Percentiles rank a stretch among this genome's conserved stretches.
Conservation (phyloP, 2,113 vertebrate genomes). For the Melozone crissalis region DNA sequence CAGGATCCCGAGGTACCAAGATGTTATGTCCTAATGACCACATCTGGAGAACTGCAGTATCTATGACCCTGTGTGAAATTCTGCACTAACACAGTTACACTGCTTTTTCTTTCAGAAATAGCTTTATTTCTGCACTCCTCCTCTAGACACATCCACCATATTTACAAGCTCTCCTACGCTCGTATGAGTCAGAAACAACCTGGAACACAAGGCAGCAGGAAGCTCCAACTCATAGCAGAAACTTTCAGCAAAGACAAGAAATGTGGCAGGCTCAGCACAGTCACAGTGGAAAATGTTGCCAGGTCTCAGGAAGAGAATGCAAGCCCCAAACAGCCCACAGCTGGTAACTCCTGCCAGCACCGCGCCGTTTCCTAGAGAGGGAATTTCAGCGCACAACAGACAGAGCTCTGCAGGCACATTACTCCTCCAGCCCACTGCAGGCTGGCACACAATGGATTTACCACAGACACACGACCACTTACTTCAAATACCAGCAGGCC, state of each 20-base stretch:
- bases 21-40: not conserved
- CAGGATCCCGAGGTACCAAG: not conserved
- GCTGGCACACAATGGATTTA: not conserved
- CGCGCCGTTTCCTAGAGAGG: fast-evolving
- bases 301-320: not conserved
- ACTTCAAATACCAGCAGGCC: not conserved
- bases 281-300: not conserved
- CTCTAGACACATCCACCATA: not conserved
- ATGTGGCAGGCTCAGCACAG: not conserved
- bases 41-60: not conserved
- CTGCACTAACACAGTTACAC: not conserved
- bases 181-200: not conserved
- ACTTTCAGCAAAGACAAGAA: not conserved
- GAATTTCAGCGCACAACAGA: not conserved
- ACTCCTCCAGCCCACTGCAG: not conserved
- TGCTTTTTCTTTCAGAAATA: not conserved
- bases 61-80: not conserved
- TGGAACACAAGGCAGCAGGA: not conserved
- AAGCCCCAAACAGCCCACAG: not conserved
- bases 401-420: not conserved
- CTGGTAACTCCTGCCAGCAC: not conserved
- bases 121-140: not conserved
- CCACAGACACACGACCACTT: not conserved
- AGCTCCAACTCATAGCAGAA: not conserved
- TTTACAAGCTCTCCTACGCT: not conserved